Base-by-base conservation (phyloP, 2,888 invertebrate genomes). In the Himalopsyche kuldschensis region DNA sequence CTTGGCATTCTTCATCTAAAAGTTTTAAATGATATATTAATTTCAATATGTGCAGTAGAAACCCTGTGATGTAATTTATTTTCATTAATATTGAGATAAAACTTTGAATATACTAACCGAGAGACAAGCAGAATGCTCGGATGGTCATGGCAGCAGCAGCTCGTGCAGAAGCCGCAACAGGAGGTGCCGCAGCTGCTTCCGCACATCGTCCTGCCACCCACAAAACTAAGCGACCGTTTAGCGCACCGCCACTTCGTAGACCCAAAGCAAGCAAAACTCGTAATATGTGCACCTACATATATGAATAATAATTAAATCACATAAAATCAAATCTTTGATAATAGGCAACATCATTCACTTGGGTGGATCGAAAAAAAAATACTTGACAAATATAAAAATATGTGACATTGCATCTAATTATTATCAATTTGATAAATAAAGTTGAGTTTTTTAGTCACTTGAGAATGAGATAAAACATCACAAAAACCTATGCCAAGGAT, bases 81-180 rank as follows among this genome's bases (percentile, higher is more conserved):
- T 41, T 27, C 31, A 75, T 32, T 4, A 4, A 75, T 30, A 75
- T 30, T 31, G 17, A 32, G 4, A 30, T 27, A 15, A 76, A 20
- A 10, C 4, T 10, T 32, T 31, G 6, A n/a, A 20, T 27, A 78
- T 78, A 85, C 87, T 89, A 89, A 95, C 95, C 96, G 80, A 97
- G 90, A 88, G 96, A 96, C 30, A 95, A 93, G 88, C 96, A 96
- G 89, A 97, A 97, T 0, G 97, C 96, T 77, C 97, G 92, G 46
- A 98, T 90, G 4, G 97, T 96, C 89, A 98, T 98, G 82, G 97
- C 97, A 8, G 97, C 96, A 0, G 97, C 97, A 1, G 97, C 98
- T 87, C 97, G 93, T 0, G 97, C 97, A 0, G 97, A 97, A 0
- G 97, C 97, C 86, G 96, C 94, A 3, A 96, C 95, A 78, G 95